Conservation (phyloP, 2,113 vertebrate species). For the Diadophis punctatus region DNA sequence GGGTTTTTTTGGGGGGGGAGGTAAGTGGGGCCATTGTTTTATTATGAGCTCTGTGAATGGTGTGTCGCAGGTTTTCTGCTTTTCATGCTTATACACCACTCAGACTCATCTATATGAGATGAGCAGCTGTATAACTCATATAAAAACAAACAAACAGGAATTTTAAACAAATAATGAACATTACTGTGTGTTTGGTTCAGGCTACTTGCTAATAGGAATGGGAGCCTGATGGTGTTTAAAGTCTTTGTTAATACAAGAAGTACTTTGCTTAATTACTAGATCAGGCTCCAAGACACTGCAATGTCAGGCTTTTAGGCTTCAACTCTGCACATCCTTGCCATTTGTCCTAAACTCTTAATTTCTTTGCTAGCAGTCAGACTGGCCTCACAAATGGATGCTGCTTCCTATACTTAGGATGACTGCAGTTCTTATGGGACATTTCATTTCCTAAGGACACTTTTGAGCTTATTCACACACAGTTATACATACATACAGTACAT, state of each 20-base stretch:
- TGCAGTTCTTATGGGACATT: background rate
- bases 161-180: background rate
- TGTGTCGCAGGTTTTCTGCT: background rate
- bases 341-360: background rate
- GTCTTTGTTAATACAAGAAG: background rate
- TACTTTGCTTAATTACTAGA: background rate
- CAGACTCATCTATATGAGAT: background rate
- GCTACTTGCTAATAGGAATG: background rate
- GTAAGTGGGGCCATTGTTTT: background rate
- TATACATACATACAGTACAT: background rate
- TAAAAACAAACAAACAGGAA: background rate
- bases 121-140: background rate
- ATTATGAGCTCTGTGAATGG: background rate
- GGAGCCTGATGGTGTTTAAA: background rate
- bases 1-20: background rate
- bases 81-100: background rate
- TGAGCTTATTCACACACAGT: background rate
- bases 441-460: background rate
- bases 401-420: background rate
- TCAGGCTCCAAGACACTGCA: background rate
- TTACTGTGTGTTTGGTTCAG: background rate
- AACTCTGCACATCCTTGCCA: background rate
- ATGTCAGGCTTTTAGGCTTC: background rate
- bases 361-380: background rate
- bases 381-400: background rate